phyloP scores from a whole-genome alignment of 1,140 invertebrate genomes.

The Pectinophora gossypiella region DNA sequence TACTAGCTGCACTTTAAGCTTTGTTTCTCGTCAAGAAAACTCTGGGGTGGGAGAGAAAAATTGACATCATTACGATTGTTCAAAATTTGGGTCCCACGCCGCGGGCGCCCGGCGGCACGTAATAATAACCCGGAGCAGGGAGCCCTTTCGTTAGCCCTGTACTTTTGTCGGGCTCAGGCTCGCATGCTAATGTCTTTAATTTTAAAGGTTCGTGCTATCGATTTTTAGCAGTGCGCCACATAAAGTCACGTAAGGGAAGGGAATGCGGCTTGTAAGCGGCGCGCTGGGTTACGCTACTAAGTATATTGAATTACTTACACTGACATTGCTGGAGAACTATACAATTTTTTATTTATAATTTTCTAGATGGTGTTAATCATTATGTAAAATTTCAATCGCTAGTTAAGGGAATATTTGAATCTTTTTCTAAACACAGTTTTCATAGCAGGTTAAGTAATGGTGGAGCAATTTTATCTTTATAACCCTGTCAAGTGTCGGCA shows the following conservation, averaged over 20 bases:
- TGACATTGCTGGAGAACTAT: no score
- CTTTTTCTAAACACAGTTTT: no score
- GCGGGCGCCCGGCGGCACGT: not conserved
- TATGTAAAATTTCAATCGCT: no score
- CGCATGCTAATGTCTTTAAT: conserved; percentile 4
- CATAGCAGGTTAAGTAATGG: no score
- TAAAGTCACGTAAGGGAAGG: not conserved
- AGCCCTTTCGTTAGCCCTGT: conserved; percentile 3
- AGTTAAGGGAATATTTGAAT: no score
- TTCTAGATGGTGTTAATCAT: no score
- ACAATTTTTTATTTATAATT: no score
- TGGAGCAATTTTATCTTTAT: not conserved
- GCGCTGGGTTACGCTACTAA: no score
- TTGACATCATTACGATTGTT: conserved; percentile 4
- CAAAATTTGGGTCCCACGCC: not conserved
- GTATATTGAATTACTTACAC: no score
- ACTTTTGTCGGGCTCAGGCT: not conserved
- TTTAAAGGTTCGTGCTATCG: not conserved
- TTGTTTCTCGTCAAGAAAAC: conserved; percentile 2
- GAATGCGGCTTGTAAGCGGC: no score
- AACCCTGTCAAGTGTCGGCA: not conserved
- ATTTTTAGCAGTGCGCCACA: not conserved
- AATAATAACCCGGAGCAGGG: conserved; percentile 1
- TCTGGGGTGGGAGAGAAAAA: not conserved
- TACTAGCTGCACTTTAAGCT: not conserved